Conservation (phyloP, 2,797 vertebrate species). For the Gastrophryne carolinensis region DNA sequence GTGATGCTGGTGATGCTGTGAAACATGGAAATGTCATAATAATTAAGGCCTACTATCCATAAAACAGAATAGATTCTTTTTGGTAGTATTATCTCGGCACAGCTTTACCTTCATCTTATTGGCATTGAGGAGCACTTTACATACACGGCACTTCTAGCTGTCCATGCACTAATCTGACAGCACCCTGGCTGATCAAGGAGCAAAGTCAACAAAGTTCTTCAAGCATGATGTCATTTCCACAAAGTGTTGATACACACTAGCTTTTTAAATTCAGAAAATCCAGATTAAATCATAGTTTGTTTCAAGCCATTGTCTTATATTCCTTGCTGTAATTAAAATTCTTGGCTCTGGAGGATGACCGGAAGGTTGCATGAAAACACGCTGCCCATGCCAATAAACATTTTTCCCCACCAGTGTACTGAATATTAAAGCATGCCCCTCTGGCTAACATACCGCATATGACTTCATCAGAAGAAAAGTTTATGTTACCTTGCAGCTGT, state of each 20-base stretch:
- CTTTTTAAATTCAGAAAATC: not conserved
- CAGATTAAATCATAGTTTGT: not conserved
- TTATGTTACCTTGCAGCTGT: not conserved
- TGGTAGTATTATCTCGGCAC: too few relatives aligned
- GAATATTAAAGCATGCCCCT: not conserved
- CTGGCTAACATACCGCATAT: not conserved
- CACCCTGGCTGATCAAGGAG: not conserved
- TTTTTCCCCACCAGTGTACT: not conserved
- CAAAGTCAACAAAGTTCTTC: not conserved
- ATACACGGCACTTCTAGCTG: too few relatives aligned
- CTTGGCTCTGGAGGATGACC: not conserved
- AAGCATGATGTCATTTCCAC: conserved; percentile 4
- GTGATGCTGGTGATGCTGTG: too few relatives aligned
- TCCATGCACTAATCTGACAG: not conserved
- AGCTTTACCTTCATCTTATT: too few relatives aligned
- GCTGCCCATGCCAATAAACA: not conserved
- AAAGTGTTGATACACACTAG: not conserved
- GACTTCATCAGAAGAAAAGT: not conserved
- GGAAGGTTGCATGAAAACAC: not conserved
- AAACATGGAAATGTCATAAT: too few relatives aligned
- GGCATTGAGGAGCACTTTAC: too few relatives aligned
- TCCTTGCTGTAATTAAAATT: not conserved
- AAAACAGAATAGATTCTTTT: too few relatives aligned
- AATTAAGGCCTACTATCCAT: too few relatives aligned
- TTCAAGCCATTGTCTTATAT: conserved; percentile 18